These are phyloP conservation scores for Cottus gobio DNA, from an alignment of 2,113 vertebrate genomes.

Conservation along the genomic window DNA sequence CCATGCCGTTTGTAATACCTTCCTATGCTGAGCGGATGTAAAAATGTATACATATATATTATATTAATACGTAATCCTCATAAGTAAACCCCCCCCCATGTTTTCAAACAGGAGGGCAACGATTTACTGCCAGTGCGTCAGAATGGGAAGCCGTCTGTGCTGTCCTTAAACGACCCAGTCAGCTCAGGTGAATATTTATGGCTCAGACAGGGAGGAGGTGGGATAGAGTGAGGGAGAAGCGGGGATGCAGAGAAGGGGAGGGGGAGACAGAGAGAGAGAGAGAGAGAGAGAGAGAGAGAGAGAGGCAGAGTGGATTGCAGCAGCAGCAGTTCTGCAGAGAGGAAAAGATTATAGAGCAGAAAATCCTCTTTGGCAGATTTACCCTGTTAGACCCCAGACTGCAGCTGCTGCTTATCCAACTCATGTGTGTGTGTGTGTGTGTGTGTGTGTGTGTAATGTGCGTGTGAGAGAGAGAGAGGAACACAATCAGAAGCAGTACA, in stretches of 20 bases:
- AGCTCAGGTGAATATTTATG: conserved; percentile 28
- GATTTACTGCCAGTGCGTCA: background rate
- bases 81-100: background rate
- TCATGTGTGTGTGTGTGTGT: conserved; percentile 9
- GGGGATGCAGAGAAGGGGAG: background rate
- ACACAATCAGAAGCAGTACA: conserved; percentile 1
- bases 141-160: background rate
- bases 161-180: conserved; percentile 35
- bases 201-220: conserved; percentile 19
- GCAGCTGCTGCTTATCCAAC: conserved; percentile 59
- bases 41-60: background rate
- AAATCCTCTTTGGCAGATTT: conserved; percentile 67
- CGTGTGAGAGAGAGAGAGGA: background rate
- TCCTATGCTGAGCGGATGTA: background rate
- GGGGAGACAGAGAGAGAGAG: background rate
- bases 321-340: conserved; percentile 39
- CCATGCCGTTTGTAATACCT: background rate
- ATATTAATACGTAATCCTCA: background rate
- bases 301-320: background rate
- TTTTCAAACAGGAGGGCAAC: background rate
- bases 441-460: conserved; percentile 26
- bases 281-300: background rate
- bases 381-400: conserved; percentile 52
- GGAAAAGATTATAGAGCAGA: conserved; percentile 54
- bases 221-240: conserved; percentile 22